Percentiles rank a stretch among this genome's conserved stretches.
phyloP scores from a whole-genome alignment of 1,140 invertebrate species.

The Philotrypesis tridentata region DNA sequence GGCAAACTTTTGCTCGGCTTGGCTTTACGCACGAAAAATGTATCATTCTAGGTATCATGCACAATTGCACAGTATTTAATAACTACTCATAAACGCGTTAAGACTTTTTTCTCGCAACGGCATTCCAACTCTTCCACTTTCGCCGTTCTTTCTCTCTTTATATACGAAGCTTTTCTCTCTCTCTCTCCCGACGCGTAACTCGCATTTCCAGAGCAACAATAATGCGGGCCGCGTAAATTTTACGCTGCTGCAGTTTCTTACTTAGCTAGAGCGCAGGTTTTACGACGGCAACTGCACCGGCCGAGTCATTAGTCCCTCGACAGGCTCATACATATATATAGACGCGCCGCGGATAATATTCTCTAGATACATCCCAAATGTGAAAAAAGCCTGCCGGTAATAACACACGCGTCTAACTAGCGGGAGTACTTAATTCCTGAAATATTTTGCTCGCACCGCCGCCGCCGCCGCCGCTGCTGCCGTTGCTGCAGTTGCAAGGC shows the following conservation, averaged over 20 bases:
- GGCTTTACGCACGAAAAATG: neutral
- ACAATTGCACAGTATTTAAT: neutral
- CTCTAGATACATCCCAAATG: neutral
- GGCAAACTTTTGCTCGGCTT: neutral
- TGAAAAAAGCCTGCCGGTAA: constrained; percentile 2
- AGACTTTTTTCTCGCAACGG: constrained; percentile 25
- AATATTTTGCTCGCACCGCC: constrained; percentile 33
- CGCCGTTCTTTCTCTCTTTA: no score
- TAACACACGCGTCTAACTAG: constrained; percentile 33
- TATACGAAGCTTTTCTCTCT: neutral
- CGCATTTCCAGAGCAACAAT: neutral
- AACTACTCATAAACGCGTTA: neutral
- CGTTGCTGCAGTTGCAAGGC: constrained; percentile 25
- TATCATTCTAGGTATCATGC: neutral
- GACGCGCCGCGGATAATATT: neutral
- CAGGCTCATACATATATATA: neutral
- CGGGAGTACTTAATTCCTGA: constrained; percentile 34
- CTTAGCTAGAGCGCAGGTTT: constrained; percentile 3
- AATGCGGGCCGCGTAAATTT: constrained; percentile 1
- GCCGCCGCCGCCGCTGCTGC: no score
- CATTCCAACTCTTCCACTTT: constrained; percentile 2
- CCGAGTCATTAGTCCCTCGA: constrained; percentile 24
- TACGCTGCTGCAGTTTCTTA: constrained; percentile 23
- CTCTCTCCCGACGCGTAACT: neutral
- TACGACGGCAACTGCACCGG: constrained; percentile 9